Percentiles rank a stretch among this genome's conserved stretches.
Evolutionary conservation across 2,113 vertebrate genomes (phyloP).

Genomic region (Rousettus leschenaultii): DNA sequence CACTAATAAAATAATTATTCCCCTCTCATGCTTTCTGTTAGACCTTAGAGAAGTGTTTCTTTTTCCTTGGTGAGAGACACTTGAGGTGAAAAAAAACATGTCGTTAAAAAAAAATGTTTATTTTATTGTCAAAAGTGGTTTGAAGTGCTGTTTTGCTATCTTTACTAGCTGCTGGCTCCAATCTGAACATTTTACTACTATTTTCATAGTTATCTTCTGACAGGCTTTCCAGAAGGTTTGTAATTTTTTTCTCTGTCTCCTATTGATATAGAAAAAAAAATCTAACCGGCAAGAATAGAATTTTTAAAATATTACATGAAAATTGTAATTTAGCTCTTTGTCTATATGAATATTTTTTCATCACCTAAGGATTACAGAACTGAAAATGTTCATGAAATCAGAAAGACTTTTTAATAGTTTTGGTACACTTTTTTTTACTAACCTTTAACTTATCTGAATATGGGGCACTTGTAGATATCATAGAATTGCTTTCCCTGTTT

Average conservation of each 20-base stretch:
- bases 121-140: constrained; percentile 37
- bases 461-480: neutral
- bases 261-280: too few species aligned
- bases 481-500: neutral
- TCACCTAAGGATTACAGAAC: constrained; percentile 16
- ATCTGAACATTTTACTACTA: neutral
- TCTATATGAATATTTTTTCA: neutral
- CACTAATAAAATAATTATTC: constrained; percentile 38
- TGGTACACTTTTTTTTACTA: neutral
- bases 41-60: constrained; percentile 23
- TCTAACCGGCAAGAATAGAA: too few species aligned
- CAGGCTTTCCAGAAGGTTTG: neutral
- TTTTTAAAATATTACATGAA: too few species aligned
- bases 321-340: too few species aligned
- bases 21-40: constrained; percentile 24
- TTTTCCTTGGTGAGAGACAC: constrained; percentile 38
- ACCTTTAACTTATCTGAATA: constrained; percentile 24
- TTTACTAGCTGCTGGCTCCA: neutral
- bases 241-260: too few species aligned
- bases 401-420: neutral
- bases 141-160: constrained; percentile 36
- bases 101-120: constrained; percentile 37
- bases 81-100: neutral
- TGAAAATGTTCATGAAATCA: neutral
- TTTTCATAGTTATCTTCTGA: constrained; percentile 21